A percentile compares a stretch with the other conserved stretches of the same genome.
These are phyloP conservation scores for Lipotes vexillifer DNA, from an alignment of 2,113 vertebrate species.

Conservation along the genomic window DNA sequence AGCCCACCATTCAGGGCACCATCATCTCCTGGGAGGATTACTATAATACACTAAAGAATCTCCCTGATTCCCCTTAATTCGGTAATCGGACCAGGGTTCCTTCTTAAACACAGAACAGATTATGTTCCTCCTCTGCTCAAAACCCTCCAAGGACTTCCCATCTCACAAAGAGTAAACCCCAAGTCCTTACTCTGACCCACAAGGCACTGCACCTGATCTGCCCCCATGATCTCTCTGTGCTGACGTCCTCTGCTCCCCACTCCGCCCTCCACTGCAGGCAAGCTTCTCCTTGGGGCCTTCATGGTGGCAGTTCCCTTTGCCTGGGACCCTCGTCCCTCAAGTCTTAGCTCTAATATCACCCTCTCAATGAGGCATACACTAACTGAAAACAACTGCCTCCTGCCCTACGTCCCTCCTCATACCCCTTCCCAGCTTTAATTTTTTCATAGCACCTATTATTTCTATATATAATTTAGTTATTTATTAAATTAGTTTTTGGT, in stretches of 20 bases:
- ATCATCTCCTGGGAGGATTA: neutral
- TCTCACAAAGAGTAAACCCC: neutral
- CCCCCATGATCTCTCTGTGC: neutral
- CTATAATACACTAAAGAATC: too few relatives aligned
- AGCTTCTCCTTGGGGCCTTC: neutral
- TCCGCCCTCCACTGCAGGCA: neutral
- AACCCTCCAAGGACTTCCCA: neutral
- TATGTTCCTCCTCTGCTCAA: neutral
- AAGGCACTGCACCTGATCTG: neutral
- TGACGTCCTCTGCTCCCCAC: too few relatives aligned
- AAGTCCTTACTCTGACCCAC: neutral
- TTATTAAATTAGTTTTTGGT: neutral
- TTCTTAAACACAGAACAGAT: neutral
- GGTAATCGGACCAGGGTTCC: neutral
- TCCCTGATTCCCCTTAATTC: neutral
- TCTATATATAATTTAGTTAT: neutral
- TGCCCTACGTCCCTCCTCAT: neutral
- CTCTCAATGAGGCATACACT: neutral
- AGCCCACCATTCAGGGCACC: neutral
- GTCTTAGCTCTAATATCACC: neutral
- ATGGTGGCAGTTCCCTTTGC: neutral
- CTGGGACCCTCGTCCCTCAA: neutral
- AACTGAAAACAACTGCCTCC: neutral
- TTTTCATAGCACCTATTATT: neutral
- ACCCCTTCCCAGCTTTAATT: neutral